Percentiles rank a stretch among this genome's conserved stretches.
phyloP scores from a whole-genome alignment of 2,113 vertebrate genomes.

The Alces alces region DNA sequence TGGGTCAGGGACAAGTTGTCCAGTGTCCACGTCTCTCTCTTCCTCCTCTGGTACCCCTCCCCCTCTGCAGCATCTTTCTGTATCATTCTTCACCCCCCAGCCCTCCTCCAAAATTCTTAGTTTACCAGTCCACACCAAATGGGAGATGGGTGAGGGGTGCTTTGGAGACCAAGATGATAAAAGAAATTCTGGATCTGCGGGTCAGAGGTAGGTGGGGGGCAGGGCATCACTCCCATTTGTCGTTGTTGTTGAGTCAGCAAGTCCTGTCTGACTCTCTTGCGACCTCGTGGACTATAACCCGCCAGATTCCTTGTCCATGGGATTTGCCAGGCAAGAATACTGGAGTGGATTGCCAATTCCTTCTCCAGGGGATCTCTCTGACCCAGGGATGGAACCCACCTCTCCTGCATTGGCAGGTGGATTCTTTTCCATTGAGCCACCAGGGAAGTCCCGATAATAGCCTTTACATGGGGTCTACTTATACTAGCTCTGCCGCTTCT shows the following conservation, averaged over 20 bases:
- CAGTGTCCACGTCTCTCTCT: background rate
- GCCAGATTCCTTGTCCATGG: background rate
- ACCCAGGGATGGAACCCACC: background rate
- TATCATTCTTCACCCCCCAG: background rate
- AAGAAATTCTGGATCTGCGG: background rate
- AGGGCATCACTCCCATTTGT: background rate
- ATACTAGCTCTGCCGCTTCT: background rate
- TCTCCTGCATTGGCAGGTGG: background rate
- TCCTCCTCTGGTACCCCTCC: too few relatives aligned
- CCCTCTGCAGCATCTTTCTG: background rate
- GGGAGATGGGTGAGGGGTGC: background rate
- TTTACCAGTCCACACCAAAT: background rate
- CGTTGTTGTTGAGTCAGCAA: background rate
- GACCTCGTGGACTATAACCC: background rate
- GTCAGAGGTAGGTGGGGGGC: fast-evolving
- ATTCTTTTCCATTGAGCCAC: background rate
- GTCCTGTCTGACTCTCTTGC: background rate
- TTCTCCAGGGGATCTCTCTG: background rate
- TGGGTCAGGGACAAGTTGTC: background rate
- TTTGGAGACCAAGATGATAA: background rate
- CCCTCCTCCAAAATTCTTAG: background rate
- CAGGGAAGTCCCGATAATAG: background rate
- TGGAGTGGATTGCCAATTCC: background rate
- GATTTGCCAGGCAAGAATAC: background rate
- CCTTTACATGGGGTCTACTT: background rate